Evolutionary conservation across 35 echinoderm and acorn worm genomes (phyloP).

Genomic region (Heliocidaris tuberculata): DNA sequence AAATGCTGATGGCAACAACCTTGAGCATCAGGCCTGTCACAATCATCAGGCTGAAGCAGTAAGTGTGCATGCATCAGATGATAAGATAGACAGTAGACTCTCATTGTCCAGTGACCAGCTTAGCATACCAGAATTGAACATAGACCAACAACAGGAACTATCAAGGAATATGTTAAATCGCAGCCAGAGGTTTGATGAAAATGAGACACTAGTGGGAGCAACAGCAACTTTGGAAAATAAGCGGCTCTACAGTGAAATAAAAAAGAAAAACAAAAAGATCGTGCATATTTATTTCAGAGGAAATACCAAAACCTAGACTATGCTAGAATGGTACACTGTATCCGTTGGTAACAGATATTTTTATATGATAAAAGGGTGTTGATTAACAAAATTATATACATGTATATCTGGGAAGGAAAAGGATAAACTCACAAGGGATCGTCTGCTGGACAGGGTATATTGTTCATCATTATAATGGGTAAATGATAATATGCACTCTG

Average conservation of each 20-base stretch:
- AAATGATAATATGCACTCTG: no score
- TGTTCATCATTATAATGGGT: no score
- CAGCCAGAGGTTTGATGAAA: background rate
- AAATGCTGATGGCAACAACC: background rate
- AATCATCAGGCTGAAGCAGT: background rate
- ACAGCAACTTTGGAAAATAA: background rate
- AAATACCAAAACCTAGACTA: background rate
- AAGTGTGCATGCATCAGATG: background rate
- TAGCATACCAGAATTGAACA: background rate
- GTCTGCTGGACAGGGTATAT: no score
- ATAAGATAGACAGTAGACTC: background rate
- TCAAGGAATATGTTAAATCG: background rate
- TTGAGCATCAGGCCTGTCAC: background rate
- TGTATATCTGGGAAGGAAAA: no score
- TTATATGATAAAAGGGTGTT: no score
- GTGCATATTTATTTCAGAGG: background rate
- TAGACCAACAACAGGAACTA: background rate
- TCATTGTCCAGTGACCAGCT: background rate
- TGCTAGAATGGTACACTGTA: background rate
- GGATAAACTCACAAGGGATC: no score
- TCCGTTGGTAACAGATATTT: no score
- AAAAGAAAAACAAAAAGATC: background rate
- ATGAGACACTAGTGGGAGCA: background rate
- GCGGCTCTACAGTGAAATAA: background rate
- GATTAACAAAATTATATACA: no score